Base-by-base conservation (phyloP, 1,140 invertebrate species). In the Drosophila quadrilineata region DNA sequence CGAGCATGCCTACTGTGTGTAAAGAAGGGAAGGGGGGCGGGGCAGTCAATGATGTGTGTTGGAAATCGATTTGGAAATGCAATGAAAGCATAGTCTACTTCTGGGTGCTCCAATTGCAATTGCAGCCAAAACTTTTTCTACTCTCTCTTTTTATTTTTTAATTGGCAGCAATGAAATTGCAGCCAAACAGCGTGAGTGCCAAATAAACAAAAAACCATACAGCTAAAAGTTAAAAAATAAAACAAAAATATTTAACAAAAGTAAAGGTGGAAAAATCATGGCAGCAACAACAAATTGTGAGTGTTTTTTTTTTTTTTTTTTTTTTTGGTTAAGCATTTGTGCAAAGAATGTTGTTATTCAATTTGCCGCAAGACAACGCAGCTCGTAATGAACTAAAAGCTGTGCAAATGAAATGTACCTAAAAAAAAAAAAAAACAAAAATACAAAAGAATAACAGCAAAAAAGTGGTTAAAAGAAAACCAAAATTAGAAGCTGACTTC, bases 341-440 rank as follows among this genome's bases (percentile, higher is more conserved):
- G 17, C 48, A 33, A 28, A 54, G 28, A 41, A 43, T 26, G 10
- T n/a, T n/a, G n/a, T 57, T 48, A 64, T 69, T 65, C 46, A 58
- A 69, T 69, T 69, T 64, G 14, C 38, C 50, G 40, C 19, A 57
- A 28, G 48, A 43, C 65, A 38, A 38, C 6, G 26, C 40, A 43
- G n/a, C 16, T 41, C 33, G 41, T 53, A 82, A 75, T 80, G 63
- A 75, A 65, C 60, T 75, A 52, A 69, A 75, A 64, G 71, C 53
- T 54, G 36, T 35, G 29, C 31, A 59, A 68, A 67, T 36, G 10
- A 50, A 58, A 70, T 58, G 53, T 46, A n/a, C n/a, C n/a, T n/a
- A n/a, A n/a, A 64, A 64, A 63, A 52, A 63, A 58, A 56, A 80
- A 71, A 71, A 79, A 60, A 66, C 52, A 36, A 16, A 45, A 71